A percentile compares a stretch with the other conserved stretches of the same genome.
Conservation (phyloP, 2,113 vertebrate genomes). For the Pterocles gutturalis region DNA sequence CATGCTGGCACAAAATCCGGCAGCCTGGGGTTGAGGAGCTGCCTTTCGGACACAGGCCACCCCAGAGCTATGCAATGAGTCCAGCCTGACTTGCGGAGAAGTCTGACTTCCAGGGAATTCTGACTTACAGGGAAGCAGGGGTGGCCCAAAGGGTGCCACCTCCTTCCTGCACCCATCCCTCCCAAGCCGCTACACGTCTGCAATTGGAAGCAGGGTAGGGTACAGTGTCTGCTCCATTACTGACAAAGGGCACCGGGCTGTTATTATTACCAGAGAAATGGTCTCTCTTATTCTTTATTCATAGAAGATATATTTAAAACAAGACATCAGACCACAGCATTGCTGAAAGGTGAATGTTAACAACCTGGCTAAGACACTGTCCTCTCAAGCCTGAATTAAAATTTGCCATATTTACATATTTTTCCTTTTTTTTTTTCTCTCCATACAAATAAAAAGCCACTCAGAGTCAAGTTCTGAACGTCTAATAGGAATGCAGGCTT, state of each 20-base stretch:
- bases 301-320: neutral
- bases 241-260: neutral
- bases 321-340: neutral
- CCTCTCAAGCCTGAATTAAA: neutral
- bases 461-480: neutral
- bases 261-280: neutral
- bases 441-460: neutral
- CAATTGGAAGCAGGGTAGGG: neutral
- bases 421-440: neutral
- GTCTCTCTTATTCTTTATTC: neutral
- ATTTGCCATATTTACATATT: neutral
- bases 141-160: neutral
- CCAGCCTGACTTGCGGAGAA: neutral
- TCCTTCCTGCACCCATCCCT: neutral
- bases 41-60: neutral
- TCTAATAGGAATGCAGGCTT: neutral
- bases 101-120: too few species aligned
- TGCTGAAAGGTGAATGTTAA: neutral
- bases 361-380: neutral
- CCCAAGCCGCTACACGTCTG: rapidly evolving
- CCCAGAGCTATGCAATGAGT: neutral
- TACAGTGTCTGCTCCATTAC: neutral
- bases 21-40: neutral
- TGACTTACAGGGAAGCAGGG: too few species aligned
- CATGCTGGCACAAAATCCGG: rapidly evolving